Conservation (phyloP, 2,888 invertebrate genomes). For the Pammene fasciana region DNA sequence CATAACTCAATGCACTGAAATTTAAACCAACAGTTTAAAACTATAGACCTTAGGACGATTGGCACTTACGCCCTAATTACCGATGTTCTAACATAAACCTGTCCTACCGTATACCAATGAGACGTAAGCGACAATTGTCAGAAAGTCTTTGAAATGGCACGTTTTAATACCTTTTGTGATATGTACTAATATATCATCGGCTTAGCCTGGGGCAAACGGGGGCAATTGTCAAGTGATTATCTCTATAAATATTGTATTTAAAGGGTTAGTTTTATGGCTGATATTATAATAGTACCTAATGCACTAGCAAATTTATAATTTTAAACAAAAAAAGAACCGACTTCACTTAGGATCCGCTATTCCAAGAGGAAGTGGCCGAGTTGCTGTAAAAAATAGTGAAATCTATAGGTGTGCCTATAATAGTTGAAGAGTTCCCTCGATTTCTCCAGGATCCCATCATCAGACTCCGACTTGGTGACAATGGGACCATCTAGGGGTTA, state of each 20-base stretch:
- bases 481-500: no score
- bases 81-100: not conserved
- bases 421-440: no score
- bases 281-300: slow-evolving; percentile 1
- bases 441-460: no score
- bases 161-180: slow-evolving; percentile 5
- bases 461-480: no score
- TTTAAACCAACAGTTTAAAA: not conserved
- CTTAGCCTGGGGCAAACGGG: slow-evolving; percentile 23
- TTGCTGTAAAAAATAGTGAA: no score
- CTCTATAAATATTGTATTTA: slow-evolving; percentile 25
- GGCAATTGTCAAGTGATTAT: slow-evolving; percentile 27
- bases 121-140: slow-evolving; percentile 5
- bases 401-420: no score
- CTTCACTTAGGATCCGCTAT: no score
- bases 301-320: not conserved
- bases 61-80: not conserved
- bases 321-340: no score
- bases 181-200: slow-evolving; percentile 3
- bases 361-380: no score
- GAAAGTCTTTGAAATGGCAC: not conserved
- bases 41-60: not conserved
- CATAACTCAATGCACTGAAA: slow-evolving; percentile 8
- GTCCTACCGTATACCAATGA: not conserved
- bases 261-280: slow-evolving; percentile 7